These are phyloP conservation scores for Eulemur albifrons DNA, from an alignment of 2,797 vertebrate species.

Conservation along the genomic window DNA sequence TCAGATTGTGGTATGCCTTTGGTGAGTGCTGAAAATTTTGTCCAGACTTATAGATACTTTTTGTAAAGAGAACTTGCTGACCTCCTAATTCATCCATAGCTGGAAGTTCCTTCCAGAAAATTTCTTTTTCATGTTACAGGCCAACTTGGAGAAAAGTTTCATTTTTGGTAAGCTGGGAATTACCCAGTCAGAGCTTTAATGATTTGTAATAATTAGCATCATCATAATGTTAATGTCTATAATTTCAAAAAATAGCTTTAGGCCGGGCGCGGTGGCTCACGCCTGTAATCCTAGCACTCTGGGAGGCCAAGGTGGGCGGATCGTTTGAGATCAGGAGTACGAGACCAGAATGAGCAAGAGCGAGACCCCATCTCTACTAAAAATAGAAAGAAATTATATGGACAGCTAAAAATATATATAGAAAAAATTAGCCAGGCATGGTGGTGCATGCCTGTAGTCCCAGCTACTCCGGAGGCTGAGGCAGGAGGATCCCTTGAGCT, in stretches of 20 bases:
- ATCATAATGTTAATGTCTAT: not conserved
- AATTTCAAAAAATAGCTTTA: not conserved
- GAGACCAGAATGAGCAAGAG: no score
- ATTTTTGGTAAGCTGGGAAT: not conserved
- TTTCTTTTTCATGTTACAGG: not conserved
- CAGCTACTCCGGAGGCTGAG: no score
- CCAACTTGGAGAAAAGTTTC: not conserved
- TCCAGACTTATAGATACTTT: not conserved
- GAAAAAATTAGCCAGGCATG: no score
- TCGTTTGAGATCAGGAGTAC: no score
- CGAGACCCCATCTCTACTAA: no score
- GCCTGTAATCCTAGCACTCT: no score
- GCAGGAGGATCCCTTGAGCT: no score
- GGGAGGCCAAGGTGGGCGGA: no score
- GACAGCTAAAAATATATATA: no score
- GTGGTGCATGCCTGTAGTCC: no score
- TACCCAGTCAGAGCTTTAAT: not conserved
- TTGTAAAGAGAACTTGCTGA: not conserved
- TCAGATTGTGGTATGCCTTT: not conserved
- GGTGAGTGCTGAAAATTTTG: not conserved
- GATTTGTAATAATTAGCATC: not conserved
- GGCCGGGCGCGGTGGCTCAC: no score
- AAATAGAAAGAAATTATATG: no score
- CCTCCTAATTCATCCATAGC: not conserved
- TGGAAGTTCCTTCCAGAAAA: not conserved